A percentile compares a stretch with the other conserved stretches of the same genome.
These are phyloP conservation scores for cat (Felis catus) DNA, from an alignment of 2,113 vertebrate species.

Conservation along the genomic window DNA sequence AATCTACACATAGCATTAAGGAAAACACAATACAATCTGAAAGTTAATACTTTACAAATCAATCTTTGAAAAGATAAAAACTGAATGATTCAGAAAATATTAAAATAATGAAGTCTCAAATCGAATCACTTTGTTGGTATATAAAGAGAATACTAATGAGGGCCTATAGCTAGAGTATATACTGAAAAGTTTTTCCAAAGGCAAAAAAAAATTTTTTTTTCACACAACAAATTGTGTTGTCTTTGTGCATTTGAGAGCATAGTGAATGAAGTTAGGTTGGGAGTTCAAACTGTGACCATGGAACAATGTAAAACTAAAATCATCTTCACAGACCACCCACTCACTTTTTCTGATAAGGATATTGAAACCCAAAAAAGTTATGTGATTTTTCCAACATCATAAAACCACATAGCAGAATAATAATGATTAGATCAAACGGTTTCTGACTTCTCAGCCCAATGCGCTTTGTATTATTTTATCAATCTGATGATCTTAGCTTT, in stretches of 20 bases:
- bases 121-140: constrained; percentile 25
- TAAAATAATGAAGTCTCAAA: constrained; percentile 39
- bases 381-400: not conserved
- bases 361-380: not conserved
- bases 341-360: not conserved
- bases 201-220: not conserved
- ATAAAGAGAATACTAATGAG: constrained; percentile 27
- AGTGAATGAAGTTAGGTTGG: not conserved
- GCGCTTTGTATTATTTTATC: not conserved
- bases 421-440: not conserved
- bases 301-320: not conserved
- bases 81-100: not conserved
- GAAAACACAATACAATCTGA: constrained; percentile 46
- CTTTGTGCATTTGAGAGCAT: not conserved
- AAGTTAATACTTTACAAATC: constrained; percentile 51
- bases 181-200: not conserved
- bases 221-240: not conserved
- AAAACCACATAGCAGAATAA: not conserved
- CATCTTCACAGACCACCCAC: not conserved
- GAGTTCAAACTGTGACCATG: not conserved
- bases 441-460: constrained; percentile 21
- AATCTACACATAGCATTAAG: not conserved
- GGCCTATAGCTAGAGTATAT: not conserved
- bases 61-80: constrained; percentile 50
- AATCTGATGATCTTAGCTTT: not conserved